Base-by-base conservation (phyloP, 2,113 vertebrate genomes). In the Pelmatolapia mariae region DNA sequence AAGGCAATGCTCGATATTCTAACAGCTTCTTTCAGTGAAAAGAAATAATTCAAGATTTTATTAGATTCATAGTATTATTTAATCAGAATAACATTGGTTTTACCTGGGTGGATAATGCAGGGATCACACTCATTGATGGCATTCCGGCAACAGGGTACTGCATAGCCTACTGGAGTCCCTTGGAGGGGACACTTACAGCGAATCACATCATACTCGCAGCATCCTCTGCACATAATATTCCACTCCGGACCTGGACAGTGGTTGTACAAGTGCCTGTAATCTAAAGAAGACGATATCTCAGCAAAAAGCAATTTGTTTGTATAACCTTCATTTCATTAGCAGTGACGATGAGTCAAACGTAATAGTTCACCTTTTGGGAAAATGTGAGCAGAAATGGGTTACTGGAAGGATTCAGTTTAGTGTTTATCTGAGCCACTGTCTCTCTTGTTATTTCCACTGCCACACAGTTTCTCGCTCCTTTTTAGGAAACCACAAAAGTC, bases 31-130 rank as follows among this genome's bases (percentile, higher is more conserved):
- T 76, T 31, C 43, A 18, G 43, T 76, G 9, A 76, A 29, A 10
- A 47, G 1, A 76, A 76, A 76, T 47, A 31, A n/a, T 52, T 29
- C 0, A 4, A 78, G 0, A 50, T 78, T 1, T 78, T 31, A 78
- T 78, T 78, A n/a, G 45, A 1, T 78, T 31, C 1, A 31, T 12
- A 78, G 26, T 19, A 33, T 78, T 78, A 31, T 78, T 31, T 78
- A 50, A 78, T 78, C 16, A n/a, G 13, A 50, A 9, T 12, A 3
- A 50, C 4, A n/a, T 5, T 19, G 9, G 54, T 26, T 52, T 38
- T 92, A 99, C 98, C 99, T 96, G 98, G 98, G 91, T 99, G 98
- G 83, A 99, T 98, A 87, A 99, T 97, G 92, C 99, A 99, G 92
- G 98, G 98, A 85, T 99, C 99, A 3, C 99, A 99, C 81, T 99